Evolutionary conservation across 1,140 invertebrate genomes (phyloP).

Genomic region (Mylabris phalerata): DNA sequence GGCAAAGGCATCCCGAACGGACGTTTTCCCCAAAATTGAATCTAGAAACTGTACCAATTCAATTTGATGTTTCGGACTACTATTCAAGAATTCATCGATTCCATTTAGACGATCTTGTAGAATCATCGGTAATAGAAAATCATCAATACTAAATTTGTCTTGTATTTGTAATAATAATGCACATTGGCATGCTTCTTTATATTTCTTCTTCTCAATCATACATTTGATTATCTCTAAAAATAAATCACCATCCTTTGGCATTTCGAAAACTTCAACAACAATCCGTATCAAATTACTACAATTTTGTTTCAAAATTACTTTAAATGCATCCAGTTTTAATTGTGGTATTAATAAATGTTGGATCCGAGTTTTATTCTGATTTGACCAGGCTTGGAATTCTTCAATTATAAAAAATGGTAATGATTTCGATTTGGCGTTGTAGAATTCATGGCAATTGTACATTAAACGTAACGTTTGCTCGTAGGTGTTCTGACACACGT

Average conservation of each 20-base stretch:
- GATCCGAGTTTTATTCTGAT: slow-evolving; percentile 32
- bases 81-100: slow-evolving; percentile 58
- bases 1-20: slow-evolving; percentile 23
- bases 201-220: slow-evolving; percentile 48
- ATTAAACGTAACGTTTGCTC: slow-evolving; percentile 48
- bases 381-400: slow-evolving; percentile 49
- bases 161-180: slow-evolving; percentile 56
- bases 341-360: slow-evolving; percentile 44
- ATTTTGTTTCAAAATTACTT: slow-evolving; percentile 50
- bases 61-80: slow-evolving; percentile 51
- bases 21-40: slow-evolving; percentile 43
- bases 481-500: slow-evolving; percentile 48
- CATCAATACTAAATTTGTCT: slow-evolving; percentile 54
- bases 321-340: slow-evolving; percentile 54
- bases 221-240: slow-evolving; percentile 49
- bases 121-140: slow-evolving; percentile 63
- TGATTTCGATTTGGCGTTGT: slow-evolving; percentile 49
- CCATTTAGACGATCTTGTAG: slow-evolving; percentile 64
- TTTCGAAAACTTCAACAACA: slow-evolving; percentile 48
- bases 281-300: slow-evolving; percentile 47
- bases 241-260: slow-evolving; percentile 45
- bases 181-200: slow-evolving; percentile 61
- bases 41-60: slow-evolving; percentile 57
- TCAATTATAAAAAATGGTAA: slow-evolving; percentile 53
- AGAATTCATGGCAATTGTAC: slow-evolving; percentile 52